Conservation (phyloP, 53 echinoderm and acorn worm species). For the Temnopleurus reevesii region DNA sequence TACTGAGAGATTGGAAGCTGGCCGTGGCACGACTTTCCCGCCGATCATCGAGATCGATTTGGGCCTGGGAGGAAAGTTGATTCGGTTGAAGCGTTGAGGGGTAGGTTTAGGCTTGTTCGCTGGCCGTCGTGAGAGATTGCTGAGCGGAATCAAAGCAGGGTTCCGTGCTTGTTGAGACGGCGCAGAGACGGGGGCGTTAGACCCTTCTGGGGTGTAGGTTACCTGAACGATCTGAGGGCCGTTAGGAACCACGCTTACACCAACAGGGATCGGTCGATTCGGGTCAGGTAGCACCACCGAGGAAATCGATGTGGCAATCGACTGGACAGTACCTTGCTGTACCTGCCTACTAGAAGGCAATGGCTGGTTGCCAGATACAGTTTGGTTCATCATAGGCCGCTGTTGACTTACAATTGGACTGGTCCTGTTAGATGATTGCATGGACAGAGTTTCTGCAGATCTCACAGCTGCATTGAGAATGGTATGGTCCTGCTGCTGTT, state of each 20-base stretch:
- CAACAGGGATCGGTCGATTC: background rate
- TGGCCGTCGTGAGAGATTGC: background rate
- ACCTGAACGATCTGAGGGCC: constrained; percentile 38
- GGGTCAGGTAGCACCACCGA: background rate
- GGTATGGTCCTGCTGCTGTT: background rate
- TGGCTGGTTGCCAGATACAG: constrained; percentile 11
- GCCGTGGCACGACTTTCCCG: background rate
- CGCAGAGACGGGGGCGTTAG: background rate
- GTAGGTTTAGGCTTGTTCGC: background rate
- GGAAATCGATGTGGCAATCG: background rate
- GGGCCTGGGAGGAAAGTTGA: background rate
- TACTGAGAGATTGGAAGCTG: background rate
- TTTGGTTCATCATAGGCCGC: background rate
- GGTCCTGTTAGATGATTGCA: background rate
- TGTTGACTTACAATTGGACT: background rate
- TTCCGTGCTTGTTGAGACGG: background rate
- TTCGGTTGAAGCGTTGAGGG: background rate
- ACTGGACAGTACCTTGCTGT: background rate
- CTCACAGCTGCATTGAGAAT: background rate
- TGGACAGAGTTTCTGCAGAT: background rate
- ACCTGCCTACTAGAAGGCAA: background rate
- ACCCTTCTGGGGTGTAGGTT: constrained; percentile 31
- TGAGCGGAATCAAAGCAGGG: background rate
- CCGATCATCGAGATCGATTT: background rate
- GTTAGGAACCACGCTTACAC: background rate